Evolutionary conservation across 2,888 invertebrate species (phyloP).

Genomic region (Chorisops tibialis): DNA sequence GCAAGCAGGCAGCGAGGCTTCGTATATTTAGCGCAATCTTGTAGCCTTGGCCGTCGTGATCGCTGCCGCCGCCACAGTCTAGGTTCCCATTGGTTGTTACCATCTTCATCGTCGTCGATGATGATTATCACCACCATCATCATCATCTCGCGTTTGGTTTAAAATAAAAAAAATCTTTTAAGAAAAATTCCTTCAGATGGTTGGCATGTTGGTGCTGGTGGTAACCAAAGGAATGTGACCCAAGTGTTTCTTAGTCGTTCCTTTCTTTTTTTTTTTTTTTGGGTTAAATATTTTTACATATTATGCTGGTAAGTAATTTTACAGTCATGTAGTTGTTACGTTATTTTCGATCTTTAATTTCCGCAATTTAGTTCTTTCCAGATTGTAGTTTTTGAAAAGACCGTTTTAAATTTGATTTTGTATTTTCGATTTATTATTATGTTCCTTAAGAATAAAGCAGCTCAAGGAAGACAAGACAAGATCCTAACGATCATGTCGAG

Average conservation of each 20-base stretch:
- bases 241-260: slow-evolving; percentile 26
- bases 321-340: too few species aligned
- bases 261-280: slow-evolving; percentile 23
- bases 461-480: too few species aligned
- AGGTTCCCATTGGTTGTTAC: neutral
- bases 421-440: too few species aligned
- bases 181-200: slow-evolving; percentile 30
- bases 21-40: neutral
- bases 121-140: slow-evolving; percentile 24
- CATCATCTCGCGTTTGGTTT: slow-evolving; percentile 30
- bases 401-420: too few species aligned
- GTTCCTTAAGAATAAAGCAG: too few species aligned
- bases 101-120: slow-evolving; percentile 5
- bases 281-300: too few species aligned
- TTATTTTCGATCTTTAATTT: too few species aligned
- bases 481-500: too few species aligned
- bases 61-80: slow-evolving; percentile 1
- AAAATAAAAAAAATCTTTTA: slow-evolving; percentile 25
- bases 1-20: slow-evolving; percentile 1
- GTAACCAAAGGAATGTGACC: slow-evolving; percentile 29
- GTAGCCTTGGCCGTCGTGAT: neutral
- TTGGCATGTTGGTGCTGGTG: slow-evolving; percentile 26
- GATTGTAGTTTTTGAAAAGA: too few species aligned
- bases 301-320: too few species aligned
- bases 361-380: too few species aligned